Evolutionary conservation across 1,140 invertebrate species (phyloP).

Genomic region (Samia ricini): DNA sequence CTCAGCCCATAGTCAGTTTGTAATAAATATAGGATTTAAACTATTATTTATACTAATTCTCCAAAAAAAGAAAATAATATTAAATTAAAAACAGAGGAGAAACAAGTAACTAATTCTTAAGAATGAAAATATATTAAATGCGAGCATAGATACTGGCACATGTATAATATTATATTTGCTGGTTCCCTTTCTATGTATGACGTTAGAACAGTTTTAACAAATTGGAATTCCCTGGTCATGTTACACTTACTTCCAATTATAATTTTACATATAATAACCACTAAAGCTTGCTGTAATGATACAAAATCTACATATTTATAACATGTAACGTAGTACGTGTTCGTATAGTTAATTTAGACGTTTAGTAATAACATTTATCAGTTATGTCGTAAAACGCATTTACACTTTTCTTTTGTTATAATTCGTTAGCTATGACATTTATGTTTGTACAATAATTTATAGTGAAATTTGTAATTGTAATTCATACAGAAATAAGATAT

Average conservation of each 20-base stretch:
- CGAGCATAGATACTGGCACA: too few species aligned
- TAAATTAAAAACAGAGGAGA: too few species aligned
- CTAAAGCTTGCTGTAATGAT: not conserved
- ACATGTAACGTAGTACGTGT: not conserved
- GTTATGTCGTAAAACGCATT: slow-evolving; percentile 2
- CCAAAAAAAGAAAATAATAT: too few species aligned
- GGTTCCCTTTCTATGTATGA: not conserved
- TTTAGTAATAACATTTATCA: not conserved
- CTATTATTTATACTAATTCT: too few species aligned
- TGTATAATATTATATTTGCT: not conserved
- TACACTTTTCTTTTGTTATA: slow-evolving; percentile 14
- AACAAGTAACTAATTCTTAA: too few species aligned
- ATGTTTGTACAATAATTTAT: too few species aligned
- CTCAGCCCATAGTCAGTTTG: too few species aligned
- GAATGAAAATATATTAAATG: too few species aligned
- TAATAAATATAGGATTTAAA: too few species aligned
- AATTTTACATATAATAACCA: slow-evolving; percentile 8
- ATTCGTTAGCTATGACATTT: too few species aligned
- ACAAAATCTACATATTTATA: slow-evolving; percentile 5
- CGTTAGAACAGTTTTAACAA: not conserved
- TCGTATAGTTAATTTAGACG: not conserved
- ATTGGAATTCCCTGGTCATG: slow-evolving; percentile 27
- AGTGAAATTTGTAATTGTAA: too few species aligned
- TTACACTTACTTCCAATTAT: slow-evolving; percentile 25
- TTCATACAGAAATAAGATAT: too few species aligned